These are phyloP conservation scores for Acromyrmex charruanus DNA, from an alignment of 1,140 invertebrate species.

Conservation along the genomic window DNA sequence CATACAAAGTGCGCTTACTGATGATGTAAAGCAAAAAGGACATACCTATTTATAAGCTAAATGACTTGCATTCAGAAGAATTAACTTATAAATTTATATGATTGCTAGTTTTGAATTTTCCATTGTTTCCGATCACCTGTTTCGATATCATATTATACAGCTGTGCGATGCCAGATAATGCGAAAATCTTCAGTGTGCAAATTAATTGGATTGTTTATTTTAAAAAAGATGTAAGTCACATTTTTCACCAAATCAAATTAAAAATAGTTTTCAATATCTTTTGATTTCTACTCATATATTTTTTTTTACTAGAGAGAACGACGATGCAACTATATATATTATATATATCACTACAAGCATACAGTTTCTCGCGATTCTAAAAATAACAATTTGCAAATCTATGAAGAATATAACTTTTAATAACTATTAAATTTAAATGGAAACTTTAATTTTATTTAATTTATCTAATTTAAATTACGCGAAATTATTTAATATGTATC, in stretches of 20 bases:
- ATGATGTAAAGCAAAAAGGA: neutral
- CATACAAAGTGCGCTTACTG: neutral
- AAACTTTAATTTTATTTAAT: neutral
- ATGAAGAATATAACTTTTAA: neutral
- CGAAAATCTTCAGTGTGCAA: conserved; percentile 8
- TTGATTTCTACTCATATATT: neutral
- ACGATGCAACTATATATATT: neutral
- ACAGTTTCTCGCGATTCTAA: neutral
- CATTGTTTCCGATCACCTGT: conserved; percentile 8
- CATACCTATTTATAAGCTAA: neutral
- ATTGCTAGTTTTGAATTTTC: conserved; percentile 19
- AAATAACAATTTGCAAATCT: conserved; percentile 20
- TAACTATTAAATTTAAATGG: neutral
- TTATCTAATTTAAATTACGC: neutral
- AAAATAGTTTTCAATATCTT: conserved; percentile 21
- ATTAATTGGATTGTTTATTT: conserved; percentile 20
- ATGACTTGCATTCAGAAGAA: neutral
- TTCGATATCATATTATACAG: neutral
- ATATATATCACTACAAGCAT: neutral
- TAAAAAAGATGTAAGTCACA: neutral
- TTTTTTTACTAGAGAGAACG: neutral
- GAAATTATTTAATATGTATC: neutral
- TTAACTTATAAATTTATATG: neutral
- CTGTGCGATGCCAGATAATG: neutral
- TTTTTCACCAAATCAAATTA: conserved; percentile 39